Evolutionary conservation across 2,113 vertebrate genomes (phyloP), one percentile per base, ranked within the genome.

Genomic region (Callaeas wilsoni): DNA sequence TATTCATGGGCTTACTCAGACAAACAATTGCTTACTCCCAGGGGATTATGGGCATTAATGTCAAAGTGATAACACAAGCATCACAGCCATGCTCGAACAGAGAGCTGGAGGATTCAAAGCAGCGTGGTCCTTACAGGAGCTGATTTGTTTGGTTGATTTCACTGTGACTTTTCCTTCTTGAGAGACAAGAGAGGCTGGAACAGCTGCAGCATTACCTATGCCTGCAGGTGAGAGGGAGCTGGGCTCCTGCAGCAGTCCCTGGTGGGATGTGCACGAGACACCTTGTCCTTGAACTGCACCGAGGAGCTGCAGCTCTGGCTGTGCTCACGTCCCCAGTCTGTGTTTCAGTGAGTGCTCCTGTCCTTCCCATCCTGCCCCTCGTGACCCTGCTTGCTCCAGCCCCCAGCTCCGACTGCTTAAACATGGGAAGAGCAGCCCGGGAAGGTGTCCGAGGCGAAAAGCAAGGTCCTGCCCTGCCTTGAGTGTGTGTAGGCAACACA

Each of bases 31-130:
- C 90, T 95, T 97, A 37, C 69, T 89, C 83, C 87, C 47, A 60
- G 86, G 87, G 95, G 96, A 98, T 98, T 97, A 97, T 95, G 88
- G 76, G 62, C 94, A 94, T 97, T 98, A 97, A 94, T 96, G 98
- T 97, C 73, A 95, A 95, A 97, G 96, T 91, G 93, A 87, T 97
- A 98, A 95, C 81, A 87, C 53, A 90, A 96, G 82, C 84, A 88
- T 70, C 93, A 81, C 93, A 97, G 96, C 89, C 42, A n/a, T 62
- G 75, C 89, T 83, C 49, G 64, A 90, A 96, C 84, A 95, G 90
- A 91, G 92, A 89, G 89, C 94, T 82, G 46, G 69, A 67, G 95
- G 92, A 96, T 96, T 95, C 92, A 79, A 64, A 97, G 56, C 84
- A 94, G 83, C 85, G 85, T 95, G 93, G 85, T 94, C 79, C 82